Percentiles rank a stretch among this genome's conserved stretches.
Evolutionary conservation across 2,113 vertebrate genomes (phyloP).

Genomic region (Lichenostomus cassidix): DNA sequence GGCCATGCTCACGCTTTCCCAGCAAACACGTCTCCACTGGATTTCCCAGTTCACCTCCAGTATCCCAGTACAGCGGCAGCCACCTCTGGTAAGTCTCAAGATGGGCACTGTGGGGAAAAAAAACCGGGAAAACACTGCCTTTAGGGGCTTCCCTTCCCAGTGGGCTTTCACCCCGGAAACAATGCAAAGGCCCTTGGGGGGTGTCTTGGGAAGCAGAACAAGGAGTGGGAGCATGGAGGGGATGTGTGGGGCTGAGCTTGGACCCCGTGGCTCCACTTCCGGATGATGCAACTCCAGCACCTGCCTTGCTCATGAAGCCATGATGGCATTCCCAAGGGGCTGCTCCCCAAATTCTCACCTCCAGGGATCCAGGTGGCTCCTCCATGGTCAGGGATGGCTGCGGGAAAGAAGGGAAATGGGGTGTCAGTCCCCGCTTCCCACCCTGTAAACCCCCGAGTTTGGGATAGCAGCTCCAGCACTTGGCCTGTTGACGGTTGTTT

Average conservation of each 20-base stretch:
- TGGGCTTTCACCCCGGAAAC: rapidly evolving
- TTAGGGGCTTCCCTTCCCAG: neutral
- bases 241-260: neutral
- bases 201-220: neutral
- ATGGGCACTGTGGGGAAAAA: rapidly evolving
- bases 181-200: neutral
- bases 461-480: rapidly evolving
- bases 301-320: rapidly evolving
- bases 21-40: neutral
- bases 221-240: neutral
- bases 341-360: constrained; percentile 26
- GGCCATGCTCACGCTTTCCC: rapidly evolving
- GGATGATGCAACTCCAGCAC: neutral
- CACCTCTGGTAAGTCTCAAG: neutral
- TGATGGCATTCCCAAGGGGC: neutral
- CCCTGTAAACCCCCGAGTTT: rapidly evolving
- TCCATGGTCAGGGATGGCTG: neutral
- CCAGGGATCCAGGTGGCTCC: rapidly evolving
- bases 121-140: rapidly evolving
- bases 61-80: constrained; percentile 42
- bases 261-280: rapidly evolving
- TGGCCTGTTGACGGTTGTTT: rapidly evolving
- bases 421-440: rapidly evolving
- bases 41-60: neutral
- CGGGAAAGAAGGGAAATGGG: neutral